These are phyloP conservation scores for Menidia menidia DNA, from an alignment of 2,797 vertebrate species.

Conservation along the genomic window DNA sequence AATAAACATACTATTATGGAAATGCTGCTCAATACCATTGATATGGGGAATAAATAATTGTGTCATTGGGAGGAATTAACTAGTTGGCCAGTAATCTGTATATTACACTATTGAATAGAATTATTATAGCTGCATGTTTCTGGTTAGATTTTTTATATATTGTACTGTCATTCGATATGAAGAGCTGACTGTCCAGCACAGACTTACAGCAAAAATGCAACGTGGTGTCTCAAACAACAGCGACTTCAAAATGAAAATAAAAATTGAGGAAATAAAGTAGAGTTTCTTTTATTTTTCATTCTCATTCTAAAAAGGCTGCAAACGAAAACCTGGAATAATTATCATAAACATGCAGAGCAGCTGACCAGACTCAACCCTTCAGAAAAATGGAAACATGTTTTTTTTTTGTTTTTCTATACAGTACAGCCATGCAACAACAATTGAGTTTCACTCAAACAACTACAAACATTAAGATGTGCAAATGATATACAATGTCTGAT, in stretches of 20 bases:
- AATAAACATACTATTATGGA: no score
- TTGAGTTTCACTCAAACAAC: conserved; percentile 20
- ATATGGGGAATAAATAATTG: no score
- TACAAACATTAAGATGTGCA: conserved; percentile 36
- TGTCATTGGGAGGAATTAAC: no score
- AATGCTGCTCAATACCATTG: no score
- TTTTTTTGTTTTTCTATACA: neutral
- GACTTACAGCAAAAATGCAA: conserved; percentile 18
- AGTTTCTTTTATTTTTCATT: conserved; percentile 17
- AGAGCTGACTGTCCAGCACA: no score
- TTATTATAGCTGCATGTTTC: no score
- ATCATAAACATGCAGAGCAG: conserved; percentile 52
- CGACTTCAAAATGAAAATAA: neutral
- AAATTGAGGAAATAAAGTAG: neutral
- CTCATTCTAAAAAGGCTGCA: conserved; percentile 35
- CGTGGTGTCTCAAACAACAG: neutral
- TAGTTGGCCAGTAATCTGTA: no score
- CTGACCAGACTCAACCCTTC: conserved; percentile 12
- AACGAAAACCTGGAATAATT: conserved; percentile 22
- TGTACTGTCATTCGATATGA: neutral
- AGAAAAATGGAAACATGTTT: neutral
- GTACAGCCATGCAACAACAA: conserved; percentile 31
- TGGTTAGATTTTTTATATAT: neutral
- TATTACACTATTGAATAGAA: no score
- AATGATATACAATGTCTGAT: conserved; percentile 16